Conservation (phyloP, 1,140 invertebrate genomes). For the Sinonovacula constricta region DNA sequence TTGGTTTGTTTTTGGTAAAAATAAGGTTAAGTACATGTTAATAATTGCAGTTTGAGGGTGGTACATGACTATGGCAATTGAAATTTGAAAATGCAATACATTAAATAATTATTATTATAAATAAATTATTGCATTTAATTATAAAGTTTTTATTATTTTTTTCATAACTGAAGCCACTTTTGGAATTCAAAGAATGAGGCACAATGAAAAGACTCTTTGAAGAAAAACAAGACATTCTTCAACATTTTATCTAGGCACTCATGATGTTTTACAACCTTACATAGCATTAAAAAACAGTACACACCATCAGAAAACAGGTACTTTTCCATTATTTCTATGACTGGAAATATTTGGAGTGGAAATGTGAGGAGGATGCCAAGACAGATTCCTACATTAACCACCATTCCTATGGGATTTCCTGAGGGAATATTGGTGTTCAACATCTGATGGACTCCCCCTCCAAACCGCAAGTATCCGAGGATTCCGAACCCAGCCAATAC, state of each 20-base stretch:
- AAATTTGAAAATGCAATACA: too few species aligned
- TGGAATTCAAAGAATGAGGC: too few species aligned
- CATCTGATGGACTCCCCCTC: slow-evolving; percentile 69
- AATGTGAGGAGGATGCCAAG: slow-evolving; percentile 74
- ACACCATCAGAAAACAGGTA: slow-evolving; percentile 71
- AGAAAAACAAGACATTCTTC: too few species aligned
- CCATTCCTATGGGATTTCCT: slow-evolving; percentile 49
- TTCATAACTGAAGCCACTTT: too few species aligned
- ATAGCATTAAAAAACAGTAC: neutral
- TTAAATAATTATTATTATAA: too few species aligned
- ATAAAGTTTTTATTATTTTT: too few species aligned
- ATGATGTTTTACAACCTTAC: neutral
- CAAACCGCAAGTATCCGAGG: slow-evolving; percentile 74
- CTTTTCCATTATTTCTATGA: slow-evolving; percentile 72
- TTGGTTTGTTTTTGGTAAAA: too few species aligned
- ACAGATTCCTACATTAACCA: slow-evolving; percentile 71
- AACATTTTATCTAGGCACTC: neutral
- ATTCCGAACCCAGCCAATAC: slow-evolving; percentile 71
- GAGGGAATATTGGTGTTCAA: slow-evolving; percentile 70
- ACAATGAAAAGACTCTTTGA: too few species aligned
- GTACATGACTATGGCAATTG: too few species aligned
- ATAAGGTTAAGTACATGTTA: too few species aligned
- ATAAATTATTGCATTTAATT: too few species aligned
- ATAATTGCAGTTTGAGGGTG: too few species aligned
- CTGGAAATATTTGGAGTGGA: slow-evolving; percentile 75